Conservation (phyloP, 2,888 invertebrate species). For the Leucoptera coffeella region DNA sequence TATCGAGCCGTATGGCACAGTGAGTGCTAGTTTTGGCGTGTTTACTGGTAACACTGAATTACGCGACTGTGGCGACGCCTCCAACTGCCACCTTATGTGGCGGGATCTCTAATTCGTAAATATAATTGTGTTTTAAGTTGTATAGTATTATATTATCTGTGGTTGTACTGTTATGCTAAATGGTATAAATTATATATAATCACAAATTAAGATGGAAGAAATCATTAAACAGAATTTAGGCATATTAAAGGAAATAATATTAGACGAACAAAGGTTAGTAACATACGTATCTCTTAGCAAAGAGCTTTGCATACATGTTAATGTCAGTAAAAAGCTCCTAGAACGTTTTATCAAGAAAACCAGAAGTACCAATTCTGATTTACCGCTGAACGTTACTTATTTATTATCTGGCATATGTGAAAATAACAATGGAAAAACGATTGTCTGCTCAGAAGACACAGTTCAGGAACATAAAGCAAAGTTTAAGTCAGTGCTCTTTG, state of each 20-base stretch:
- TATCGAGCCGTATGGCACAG: too few relatives aligned
- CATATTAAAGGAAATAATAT: constrained; percentile 41
- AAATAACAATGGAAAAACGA: constrained; percentile 19
- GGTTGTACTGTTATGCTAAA: too few relatives aligned
- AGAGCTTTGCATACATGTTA: constrained; percentile 39
- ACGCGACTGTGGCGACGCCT: too few relatives aligned
- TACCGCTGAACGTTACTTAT: constrained; percentile 30
- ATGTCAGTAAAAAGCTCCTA: constrained; percentile 35
- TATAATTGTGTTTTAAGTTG: too few relatives aligned
- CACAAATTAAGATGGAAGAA: constrained; percentile 26
- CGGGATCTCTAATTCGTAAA: too few relatives aligned
- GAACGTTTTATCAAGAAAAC: constrained; percentile 21
- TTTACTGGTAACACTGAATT: too few relatives aligned
- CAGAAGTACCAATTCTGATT: constrained; percentile 16
- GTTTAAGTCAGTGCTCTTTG: constrained; percentile 24
- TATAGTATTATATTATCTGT: too few relatives aligned
- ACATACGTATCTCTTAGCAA: constrained; percentile 43
- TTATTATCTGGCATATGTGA: constrained; percentile 35
- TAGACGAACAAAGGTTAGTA: constrained; percentile 53
- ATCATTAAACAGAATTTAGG: constrained; percentile 21
- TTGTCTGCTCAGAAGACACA: constrained; percentile 29
- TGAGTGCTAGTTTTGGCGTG: too few relatives aligned
- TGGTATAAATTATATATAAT: too few relatives aligned
- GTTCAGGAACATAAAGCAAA: constrained; percentile 15
- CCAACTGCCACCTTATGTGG: too few relatives aligned